Conservation (phyloP, 1,140 invertebrate species). For the Coptotermes formosanus region DNA sequence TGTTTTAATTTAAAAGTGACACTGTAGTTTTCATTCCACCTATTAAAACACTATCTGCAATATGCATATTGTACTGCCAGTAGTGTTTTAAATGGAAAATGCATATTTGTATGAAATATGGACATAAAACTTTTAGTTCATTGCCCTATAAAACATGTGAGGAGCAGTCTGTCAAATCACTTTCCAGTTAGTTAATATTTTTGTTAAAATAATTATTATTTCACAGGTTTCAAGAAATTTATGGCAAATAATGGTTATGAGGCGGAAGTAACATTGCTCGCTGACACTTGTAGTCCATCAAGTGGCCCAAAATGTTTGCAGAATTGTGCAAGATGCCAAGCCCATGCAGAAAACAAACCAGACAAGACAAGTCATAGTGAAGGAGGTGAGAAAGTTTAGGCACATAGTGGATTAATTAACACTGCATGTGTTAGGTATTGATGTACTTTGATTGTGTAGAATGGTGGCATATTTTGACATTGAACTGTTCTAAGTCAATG, state of each 20-base stretch:
- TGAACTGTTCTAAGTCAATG: not conserved
- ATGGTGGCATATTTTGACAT: too few species aligned
- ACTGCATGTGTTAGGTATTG: not conserved
- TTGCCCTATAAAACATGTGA: too few species aligned
- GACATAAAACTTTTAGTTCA: too few species aligned
- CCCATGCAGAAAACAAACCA: constrained; percentile 20
- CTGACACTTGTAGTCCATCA: constrained; percentile 45
- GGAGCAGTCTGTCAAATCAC: too few species aligned
- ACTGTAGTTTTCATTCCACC: too few species aligned
- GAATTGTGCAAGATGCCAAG: constrained; percentile 48
- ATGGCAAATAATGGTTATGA: constrained; percentile 68
- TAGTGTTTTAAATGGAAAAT: too few species aligned
- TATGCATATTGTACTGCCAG: too few species aligned
- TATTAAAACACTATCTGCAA: too few species aligned
- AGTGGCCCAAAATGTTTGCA: constrained; percentile 49
- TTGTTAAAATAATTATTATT: not conserved
- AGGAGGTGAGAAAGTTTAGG: not conserved
- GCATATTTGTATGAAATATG: too few species aligned
- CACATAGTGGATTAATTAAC: not conserved
- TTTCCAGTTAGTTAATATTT: too few species aligned
- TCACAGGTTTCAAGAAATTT: constrained; percentile 69
- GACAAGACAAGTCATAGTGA: not conserved
- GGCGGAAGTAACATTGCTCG: constrained; percentile 62
- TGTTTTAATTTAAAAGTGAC: too few species aligned
- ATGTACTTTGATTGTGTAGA: too few species aligned